Base-by-base conservation (phyloP, 1,140 invertebrate species). In the Battus philenor region DNA sequence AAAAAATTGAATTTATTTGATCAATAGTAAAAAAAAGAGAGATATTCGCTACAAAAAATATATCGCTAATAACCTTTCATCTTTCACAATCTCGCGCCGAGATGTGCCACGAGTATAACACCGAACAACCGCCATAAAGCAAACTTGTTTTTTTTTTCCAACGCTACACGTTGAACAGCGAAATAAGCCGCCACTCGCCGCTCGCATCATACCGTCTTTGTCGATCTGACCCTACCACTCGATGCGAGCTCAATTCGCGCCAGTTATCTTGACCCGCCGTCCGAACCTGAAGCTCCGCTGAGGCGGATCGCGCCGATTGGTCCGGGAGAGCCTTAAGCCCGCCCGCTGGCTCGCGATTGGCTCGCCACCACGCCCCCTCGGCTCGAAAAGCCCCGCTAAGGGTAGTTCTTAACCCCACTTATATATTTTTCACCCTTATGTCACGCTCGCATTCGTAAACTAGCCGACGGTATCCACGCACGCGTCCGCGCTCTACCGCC, bases 211-310 rank as follows among this genome's bases (percentile, higher is more conserved):
- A 69, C 58, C 60, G 71, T 67, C 59, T 74, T 76, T 81, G 68
- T 74, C 73, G 58, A 54, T 67, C 71, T 74, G 74, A 80, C 77
- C 77, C 70, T 84, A 78, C 80, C 69, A 67, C 72, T 77, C 77
- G 73, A 81, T 81, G 73, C 75, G 72, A 75, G 79, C 75, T 77
- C 77, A 81, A 84, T 84, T 81, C 80, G 68, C 65, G 58, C 66
- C 69, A 73, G 68, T 80, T 80, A 82, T 81, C 76, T 82, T 82
- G 73, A 82, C 74, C 80, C 58, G 76, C 64, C 74, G 74, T 80
- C 81, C 79, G 75, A 83, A 71, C 71, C 73, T 71, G 68, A 66
- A 70, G 78, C 65, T 66, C 63, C 62, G 73, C 70, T 70, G 59
- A 51, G 41, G 39, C 44, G 47, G 44, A 30, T 50, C 31, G 3